A percentile compares a stretch with the other conserved stretches of the same genome.
Evolutionary conservation across 2,888 invertebrate genomes (phyloP).

Genomic region (Drosophila testacea): DNA sequence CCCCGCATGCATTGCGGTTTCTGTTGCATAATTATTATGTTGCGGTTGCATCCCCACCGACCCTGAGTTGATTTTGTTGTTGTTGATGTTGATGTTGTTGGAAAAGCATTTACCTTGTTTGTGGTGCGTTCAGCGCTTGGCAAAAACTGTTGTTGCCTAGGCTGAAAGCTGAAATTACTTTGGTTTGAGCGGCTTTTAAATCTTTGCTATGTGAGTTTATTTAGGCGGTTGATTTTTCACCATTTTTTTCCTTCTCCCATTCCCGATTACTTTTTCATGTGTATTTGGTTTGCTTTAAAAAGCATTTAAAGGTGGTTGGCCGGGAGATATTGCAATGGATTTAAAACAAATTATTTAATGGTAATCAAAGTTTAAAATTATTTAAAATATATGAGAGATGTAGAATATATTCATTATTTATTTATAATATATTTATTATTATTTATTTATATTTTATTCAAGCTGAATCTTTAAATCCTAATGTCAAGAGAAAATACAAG

Average conservation of each 20-base stretch:
- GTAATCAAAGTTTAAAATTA: neutral
- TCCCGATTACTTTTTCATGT: neutral
- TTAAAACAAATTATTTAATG: neutral
- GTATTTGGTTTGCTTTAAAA: slow-evolving; percentile 38
- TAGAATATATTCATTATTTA: neutral
- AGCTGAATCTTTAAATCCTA: too few species aligned
- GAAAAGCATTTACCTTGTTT: slow-evolving; percentile 79
- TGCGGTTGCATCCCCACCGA: slow-evolving; percentile 64
- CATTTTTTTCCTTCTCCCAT: slow-evolving; percentile 3
- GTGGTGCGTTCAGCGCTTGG: slow-evolving; percentile 69
- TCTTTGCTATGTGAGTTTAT: slow-evolving; percentile 76
- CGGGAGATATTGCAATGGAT: neutral
- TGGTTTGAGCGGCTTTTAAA: slow-evolving; percentile 82
- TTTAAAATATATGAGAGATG: neutral
- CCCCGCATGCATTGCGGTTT: slow-evolving; percentile 80
- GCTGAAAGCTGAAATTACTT: slow-evolving; percentile 70
- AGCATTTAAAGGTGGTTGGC: slow-evolving; percentile 28
- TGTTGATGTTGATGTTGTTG: slow-evolving; percentile 60
- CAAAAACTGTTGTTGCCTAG: slow-evolving; percentile 70
- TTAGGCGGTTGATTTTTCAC: slow-evolving; percentile 67
- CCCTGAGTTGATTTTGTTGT: slow-evolving; percentile 61
- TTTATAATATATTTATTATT: too few species aligned
- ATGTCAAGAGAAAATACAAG: too few species aligned
- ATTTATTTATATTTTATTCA: too few species aligned
- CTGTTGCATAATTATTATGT: slow-evolving; percentile 82